Evolutionary conservation across 2,888 invertebrate species (phyloP).

Genomic region (Pristionchus japonicus): DNA sequence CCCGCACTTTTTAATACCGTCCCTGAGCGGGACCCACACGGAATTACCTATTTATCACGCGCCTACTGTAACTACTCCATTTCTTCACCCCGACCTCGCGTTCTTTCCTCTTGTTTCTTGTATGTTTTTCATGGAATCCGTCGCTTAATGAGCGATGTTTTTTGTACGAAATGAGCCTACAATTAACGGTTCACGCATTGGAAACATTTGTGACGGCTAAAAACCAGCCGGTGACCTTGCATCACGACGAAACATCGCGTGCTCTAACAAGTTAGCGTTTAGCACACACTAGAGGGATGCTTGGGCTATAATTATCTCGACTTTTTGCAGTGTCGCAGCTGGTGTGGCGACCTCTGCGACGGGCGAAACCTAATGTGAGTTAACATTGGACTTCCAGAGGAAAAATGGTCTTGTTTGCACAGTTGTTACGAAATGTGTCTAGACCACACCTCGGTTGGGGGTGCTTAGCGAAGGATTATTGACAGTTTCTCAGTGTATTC

Average conservation of each 20-base stretch:
- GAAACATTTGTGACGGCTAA: not conserved
- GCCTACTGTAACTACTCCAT: too few relatives aligned
- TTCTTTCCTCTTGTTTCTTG: not conserved
- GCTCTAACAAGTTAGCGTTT: not conserved
- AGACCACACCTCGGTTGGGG: not conserved
- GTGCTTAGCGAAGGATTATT: slow-evolving; percentile 26
- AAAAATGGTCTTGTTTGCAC: not conserved
- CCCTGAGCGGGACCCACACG: too few relatives aligned
- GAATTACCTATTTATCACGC: too few relatives aligned
- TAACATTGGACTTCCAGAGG: not conserved
- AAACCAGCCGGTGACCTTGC: not conserved
- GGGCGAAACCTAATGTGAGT: slow-evolving; percentile 41
- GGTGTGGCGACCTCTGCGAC: slow-evolving; percentile 38
- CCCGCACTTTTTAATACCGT: not conserved
- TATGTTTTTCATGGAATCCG: slow-evolving; percentile 21
- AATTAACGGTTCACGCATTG: slow-evolving; percentile 8
- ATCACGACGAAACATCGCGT: not conserved
- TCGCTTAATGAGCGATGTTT: slow-evolving; percentile 10
- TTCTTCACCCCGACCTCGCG: not conserved
- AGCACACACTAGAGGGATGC: too few relatives aligned
- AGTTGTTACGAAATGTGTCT: slow-evolving; percentile 7
- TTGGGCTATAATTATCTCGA: not conserved
- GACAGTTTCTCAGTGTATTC: slow-evolving; percentile 15
- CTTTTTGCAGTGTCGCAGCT: slow-evolving; percentile 25
- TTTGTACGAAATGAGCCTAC: not conserved